These are phyloP conservation scores for Tetanocera ferruginea DNA, from an alignment of 2,888 invertebrate species.

Conservation along the genomic window DNA sequence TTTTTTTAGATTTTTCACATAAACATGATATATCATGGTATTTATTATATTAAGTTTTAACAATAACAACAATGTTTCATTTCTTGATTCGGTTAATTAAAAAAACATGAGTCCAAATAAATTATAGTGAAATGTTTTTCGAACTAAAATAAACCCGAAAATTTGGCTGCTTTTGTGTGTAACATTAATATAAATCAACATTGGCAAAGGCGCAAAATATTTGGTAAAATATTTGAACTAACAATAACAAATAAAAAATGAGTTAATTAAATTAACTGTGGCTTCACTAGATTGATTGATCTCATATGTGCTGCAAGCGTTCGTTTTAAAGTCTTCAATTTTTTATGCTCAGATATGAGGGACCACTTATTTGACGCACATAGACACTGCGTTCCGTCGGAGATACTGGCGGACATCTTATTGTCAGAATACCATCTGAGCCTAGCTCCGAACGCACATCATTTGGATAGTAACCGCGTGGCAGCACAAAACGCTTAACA, in stretches of 20 bases:
- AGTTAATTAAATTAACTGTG: not conserved
- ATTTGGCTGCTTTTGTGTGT: not conserved
- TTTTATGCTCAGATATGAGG: constrained; percentile 71
- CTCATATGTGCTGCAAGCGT: not conserved
- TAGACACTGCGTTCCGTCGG: constrained; percentile 77
- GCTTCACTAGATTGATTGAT: not conserved
- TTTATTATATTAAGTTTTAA: too few species aligned
- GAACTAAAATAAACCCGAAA: not conserved
- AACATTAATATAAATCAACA: not conserved
- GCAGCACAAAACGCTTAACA: constrained; percentile 78
- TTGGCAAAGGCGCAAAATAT: not conserved
- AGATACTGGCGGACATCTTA: constrained; percentile 76
- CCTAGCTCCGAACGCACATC: constrained; percentile 76
- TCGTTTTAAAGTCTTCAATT: constrained; percentile 51
- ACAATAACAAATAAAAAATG: not conserved
- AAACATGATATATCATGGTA: not conserved
- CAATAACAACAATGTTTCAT: too few species aligned
- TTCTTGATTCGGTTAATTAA: not conserved
- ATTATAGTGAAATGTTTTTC: not conserved
- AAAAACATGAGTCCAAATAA: not conserved
- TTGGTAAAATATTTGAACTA: not conserved
- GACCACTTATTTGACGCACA: constrained; percentile 81
- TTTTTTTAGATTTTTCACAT: not conserved
- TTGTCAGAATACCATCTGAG: constrained; percentile 82
- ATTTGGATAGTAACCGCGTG: constrained; percentile 78